These are phyloP conservation scores for Tetramorium bicarinatum DNA, from an alignment of 2,888 invertebrate species.

Conservation along the genomic window DNA sequence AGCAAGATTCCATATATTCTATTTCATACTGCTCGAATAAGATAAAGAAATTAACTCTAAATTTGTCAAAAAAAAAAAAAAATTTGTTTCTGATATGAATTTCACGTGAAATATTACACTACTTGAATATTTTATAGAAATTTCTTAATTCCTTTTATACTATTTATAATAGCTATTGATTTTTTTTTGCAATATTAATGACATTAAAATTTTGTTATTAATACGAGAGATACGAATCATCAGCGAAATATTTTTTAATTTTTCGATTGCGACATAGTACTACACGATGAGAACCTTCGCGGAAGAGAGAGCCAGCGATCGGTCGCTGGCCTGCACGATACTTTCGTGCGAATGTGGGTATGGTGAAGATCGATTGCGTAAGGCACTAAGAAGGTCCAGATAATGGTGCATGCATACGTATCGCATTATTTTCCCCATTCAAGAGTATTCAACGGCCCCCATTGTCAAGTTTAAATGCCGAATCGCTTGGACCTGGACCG, in stretches of 20 bases:
- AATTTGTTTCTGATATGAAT: not conserved
- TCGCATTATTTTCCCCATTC: slow-evolving; percentile 73
- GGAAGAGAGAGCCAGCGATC: slow-evolving; percentile 77
- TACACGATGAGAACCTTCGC: slow-evolving; percentile 75
- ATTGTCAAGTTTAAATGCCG: slow-evolving; percentile 83
- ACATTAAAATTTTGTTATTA: not conserved
- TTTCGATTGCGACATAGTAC: slow-evolving; percentile 27
- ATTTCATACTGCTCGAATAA: not conserved
- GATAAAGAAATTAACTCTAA: not conserved
- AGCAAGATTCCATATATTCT: not conserved
- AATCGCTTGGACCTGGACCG: slow-evolving; percentile 68
- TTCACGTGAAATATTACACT: not conserved
- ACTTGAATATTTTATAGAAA: not conserved
- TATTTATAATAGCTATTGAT: not conserved
- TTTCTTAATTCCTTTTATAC: too few species aligned
- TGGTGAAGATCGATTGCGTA: slow-evolving; percentile 73
- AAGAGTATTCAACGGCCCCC: slow-evolving; percentile 77
- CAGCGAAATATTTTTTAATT: slow-evolving; percentile 11
- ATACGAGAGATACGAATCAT: not conserved
- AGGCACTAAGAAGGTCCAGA: slow-evolving; percentile 63
- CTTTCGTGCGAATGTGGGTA: slow-evolving; percentile 68
- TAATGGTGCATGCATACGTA: slow-evolving; percentile 70
- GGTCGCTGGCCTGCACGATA: slow-evolving; percentile 60
- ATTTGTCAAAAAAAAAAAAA: not conserved
- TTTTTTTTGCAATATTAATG: not conserved